Evolutionary conservation across 2,888 invertebrate genomes (phyloP), one percentile per base, ranked within the genome.

Genomic region (Branchellion lobata): DNA sequence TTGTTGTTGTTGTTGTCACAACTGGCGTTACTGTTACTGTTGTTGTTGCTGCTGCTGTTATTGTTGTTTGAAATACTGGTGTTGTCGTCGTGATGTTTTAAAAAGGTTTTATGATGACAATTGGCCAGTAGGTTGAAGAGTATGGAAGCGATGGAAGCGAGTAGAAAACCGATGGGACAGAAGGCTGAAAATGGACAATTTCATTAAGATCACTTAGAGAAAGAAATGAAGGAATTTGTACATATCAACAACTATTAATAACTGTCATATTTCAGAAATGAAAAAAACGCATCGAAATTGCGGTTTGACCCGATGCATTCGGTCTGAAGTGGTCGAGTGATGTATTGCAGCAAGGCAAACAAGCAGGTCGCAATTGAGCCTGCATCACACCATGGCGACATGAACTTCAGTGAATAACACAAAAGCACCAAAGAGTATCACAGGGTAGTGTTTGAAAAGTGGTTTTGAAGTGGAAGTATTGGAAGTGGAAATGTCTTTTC

Each of bases 71-170:
- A 47, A 47, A 8, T 47, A 47, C 11, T 8, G 47, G 8, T 57
- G 61, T 57, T n/a, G 61, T n/a, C 24, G 61, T 8, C 61, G 61
- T 24, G 61, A 14, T 57, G 61, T 57, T 57, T n/a, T n/a, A n/a
- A n/a, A n/a, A n/a, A n/a, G n/a, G 21, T 24, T 57, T 57, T 57
- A 5, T 5, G 24, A 5, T 57, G 61, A n/a, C 21, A 57, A n/a
- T n/a, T 57, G 21, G 61, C 61, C 3, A 24, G 24, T 14, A 57
- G 61, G 21, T 57, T 57, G n/a, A 57, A 57, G 61, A 57, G 21
- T 18, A 57, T 57, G 24, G 61, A 57, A n/a, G 21, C 21, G 61
- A 57, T n/a, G 21, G 61, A 57, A 18, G 21, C 24, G 61, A 57
- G 61, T 5, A 57, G 61, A 57, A 57, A 57, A 5, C 61, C 61